Evolutionary conservation across 2,113 vertebrate species (phyloP).

Genomic region (Lipophrys pholis): DNA sequence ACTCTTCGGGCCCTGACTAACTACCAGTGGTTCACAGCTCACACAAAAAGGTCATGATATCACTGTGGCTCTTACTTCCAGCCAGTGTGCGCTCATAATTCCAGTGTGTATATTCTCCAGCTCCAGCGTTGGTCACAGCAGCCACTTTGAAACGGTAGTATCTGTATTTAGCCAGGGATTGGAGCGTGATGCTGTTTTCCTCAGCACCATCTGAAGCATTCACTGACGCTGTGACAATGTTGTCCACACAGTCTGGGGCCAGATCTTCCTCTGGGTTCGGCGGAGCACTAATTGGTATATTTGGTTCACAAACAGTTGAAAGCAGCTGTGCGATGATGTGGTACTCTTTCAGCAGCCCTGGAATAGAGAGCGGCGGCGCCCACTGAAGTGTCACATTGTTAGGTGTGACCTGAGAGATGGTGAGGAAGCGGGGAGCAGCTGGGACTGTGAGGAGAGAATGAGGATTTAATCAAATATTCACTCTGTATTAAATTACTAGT

Average conservation of each 20-base stretch:
- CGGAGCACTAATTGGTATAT: constrained; percentile 18
- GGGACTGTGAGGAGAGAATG: constrained; percentile 83
- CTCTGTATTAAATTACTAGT: not conserved
- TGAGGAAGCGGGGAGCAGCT: constrained; percentile 86
- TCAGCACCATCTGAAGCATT: constrained; percentile 76
- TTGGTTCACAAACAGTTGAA: constrained; percentile 78
- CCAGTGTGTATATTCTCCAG: constrained; percentile 89
- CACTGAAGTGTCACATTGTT: constrained; percentile 90
- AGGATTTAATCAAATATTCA: constrained; percentile 9
- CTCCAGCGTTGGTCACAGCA: constrained; percentile 91
- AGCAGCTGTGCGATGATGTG: constrained; percentile 87
- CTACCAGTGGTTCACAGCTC: not conserved
- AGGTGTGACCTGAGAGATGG: constrained; percentile 84
- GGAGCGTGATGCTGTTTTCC: constrained; percentile 80
- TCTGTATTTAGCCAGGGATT: constrained; percentile 89
- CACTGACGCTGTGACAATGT: constrained; percentile 78
- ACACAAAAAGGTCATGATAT: constrained; percentile 23
- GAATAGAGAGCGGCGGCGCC: constrained; percentile 85
- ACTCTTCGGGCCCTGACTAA: constrained; percentile 14
- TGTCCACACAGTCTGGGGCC: constrained; percentile 83
- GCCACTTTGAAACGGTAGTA: constrained; percentile 91
- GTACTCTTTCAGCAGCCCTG: constrained; percentile 91
- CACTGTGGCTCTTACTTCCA: constrained; percentile 87
- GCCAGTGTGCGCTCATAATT: constrained; percentile 86
- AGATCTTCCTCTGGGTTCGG: constrained; percentile 25